Base-by-base conservation (phyloP, 2,888 invertebrate genomes). In the Phytoseiulus persimilis region DNA sequence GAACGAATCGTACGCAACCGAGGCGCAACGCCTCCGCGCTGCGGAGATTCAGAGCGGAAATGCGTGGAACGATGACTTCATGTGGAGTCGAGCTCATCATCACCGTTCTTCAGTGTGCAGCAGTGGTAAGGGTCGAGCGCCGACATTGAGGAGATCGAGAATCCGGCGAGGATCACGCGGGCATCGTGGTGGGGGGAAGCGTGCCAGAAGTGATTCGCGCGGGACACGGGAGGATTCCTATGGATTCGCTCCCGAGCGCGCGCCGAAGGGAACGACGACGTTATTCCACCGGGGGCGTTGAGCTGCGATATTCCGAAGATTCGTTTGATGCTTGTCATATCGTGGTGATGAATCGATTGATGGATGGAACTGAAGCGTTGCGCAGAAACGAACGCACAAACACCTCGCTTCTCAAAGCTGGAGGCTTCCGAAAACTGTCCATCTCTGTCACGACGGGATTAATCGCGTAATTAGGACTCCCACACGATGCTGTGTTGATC, bases 401-500 rank as follows among this genome's bases (percentile, higher is more conserved):
- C 65, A 65, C 65, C 65, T 28, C 18, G 1, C 11, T 18, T 23
- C 18, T 14, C 28, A 28, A 28, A 28, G 65, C 18, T 18, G 65
- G 65, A 18, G 65, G 65, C 65, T 65, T 65, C 65, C 65, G 65
- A 65, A 65, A 65, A 65, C 18, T 65, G 65, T 65, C 65, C 65
- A 65, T 65, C 65, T 65, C 65, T 65, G 65, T 65, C 65, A 65
- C 65, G 65, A 65, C 65, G 65, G 65, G 65, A 65, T 65, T 65
- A 65, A 65, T 65, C 65, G 65, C 65, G 65, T 65, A 65, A 65
- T 65, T 65, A 65, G 65, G 65, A 65, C 65, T 65, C 65, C 65
- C 65, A 65, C 65, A 65, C 65, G 65, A 65, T 65, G 65, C 18
- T 65, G 65, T 65, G 65, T 28, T 65, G 65, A 65, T 28, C 65